Evolutionary conservation across 2,113 vertebrate species (phyloP).

Genomic region (Falcunculus frontatus): DNA sequence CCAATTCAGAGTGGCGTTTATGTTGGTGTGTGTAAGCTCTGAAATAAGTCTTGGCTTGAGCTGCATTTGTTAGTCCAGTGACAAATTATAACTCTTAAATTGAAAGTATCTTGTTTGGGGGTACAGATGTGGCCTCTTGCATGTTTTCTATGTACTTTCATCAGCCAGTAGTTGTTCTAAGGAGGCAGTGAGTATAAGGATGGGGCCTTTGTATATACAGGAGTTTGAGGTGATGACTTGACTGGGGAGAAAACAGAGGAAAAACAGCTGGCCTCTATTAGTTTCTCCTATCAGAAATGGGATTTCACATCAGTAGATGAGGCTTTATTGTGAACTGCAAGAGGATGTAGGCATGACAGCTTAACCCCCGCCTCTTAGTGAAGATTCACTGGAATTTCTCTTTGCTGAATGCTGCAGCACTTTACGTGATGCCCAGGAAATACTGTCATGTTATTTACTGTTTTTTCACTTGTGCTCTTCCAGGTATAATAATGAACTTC

Average conservation of each 20-base stretch:
- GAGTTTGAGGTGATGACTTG: neutral
- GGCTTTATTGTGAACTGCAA: neutral
- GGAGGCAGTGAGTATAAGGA: neutral
- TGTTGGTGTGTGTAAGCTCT: neutral
- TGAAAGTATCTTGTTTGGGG: neutral
- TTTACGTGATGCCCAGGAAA: neutral
- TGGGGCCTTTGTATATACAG: fast-evolving
- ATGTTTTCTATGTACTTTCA: neutral
- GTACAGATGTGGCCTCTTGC: neutral
- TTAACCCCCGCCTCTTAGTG: neutral
- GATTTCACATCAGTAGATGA: neutral
- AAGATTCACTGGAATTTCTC: neutral
- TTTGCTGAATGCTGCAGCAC: neutral
- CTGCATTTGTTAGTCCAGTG: neutral
- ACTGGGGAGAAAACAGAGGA: neutral
- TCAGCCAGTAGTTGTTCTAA: neutral
- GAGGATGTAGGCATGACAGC: neutral
- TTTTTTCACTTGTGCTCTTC: neutral
- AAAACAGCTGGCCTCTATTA: neutral
- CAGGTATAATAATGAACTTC: neutral
- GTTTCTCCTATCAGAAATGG: neutral
- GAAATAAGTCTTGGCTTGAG: neutral
- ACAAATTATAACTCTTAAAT: neutral
- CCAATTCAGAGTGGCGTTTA: neutral
- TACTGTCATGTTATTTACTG: neutral